These are phyloP conservation scores for Hypotaenidia philippensis DNA, from an alignment of 2,797 vertebrate genomes.

Conservation along the genomic window DNA sequence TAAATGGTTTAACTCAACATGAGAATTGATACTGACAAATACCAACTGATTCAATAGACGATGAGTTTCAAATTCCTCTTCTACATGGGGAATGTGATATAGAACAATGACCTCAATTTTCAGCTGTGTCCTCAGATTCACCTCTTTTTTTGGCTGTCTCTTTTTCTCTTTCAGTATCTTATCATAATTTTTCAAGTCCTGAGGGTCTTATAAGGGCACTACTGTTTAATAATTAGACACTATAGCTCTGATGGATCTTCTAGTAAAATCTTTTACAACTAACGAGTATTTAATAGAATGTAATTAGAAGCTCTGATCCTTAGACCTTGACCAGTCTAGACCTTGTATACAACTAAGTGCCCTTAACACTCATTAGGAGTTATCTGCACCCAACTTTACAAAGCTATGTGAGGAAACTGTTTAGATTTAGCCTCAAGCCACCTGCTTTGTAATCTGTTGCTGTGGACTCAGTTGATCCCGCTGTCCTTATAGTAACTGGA, in stretches of 20 bases:
- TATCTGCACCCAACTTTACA: constrained; percentile 74
- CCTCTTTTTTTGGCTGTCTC: constrained; percentile 52
- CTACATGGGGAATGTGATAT: constrained; percentile 66
- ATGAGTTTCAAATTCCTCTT: constrained; percentile 66
- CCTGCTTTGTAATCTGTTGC: constrained; percentile 82
- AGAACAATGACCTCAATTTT: constrained; percentile 69
- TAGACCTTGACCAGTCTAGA: constrained; percentile 61
- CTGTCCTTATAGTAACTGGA: constrained; percentile 65
- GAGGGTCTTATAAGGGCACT: constrained; percentile 22
- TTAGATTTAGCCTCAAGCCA: constrained; percentile 82
- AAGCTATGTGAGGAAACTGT: constrained; percentile 81
- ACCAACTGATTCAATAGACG: constrained; percentile 44
- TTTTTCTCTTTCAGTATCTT: constrained; percentile 23
- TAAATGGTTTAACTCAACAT: constrained; percentile 69
- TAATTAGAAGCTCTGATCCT: constrained; percentile 65
- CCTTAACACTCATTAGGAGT: constrained; percentile 74
- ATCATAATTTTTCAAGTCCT: constrained; percentile 25
- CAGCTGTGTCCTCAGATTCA: constrained; percentile 67
- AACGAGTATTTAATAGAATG: constrained; percentile 51
- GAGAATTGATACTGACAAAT: constrained; percentile 66
- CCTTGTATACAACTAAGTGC: constrained; percentile 55
- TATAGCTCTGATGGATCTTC: neutral
- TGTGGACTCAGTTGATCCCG: constrained; percentile 73
- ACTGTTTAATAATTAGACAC: constrained; percentile 43
- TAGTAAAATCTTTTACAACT: constrained; percentile 41